Evolutionary conservation across 1,140 invertebrate genomes (phyloP).

Genomic region (Platyura marginata): DNA sequence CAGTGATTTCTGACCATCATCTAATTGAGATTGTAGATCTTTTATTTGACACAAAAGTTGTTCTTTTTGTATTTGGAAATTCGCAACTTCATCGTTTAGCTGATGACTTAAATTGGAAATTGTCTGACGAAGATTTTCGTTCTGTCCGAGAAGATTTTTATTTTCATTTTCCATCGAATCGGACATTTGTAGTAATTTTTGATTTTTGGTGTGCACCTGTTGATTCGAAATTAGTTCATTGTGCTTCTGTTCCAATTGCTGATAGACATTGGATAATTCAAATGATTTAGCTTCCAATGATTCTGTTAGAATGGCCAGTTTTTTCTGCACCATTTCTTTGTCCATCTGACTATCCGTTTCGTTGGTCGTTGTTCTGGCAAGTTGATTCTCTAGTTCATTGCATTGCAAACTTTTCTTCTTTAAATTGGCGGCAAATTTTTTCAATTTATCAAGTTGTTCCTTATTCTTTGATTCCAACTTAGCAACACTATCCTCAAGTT

Average conservation of each 20-base stretch:
- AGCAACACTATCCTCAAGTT: conserved; percentile 17
- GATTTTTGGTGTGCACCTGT: background rate
- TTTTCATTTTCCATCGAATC: background rate
- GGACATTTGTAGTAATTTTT: background rate
- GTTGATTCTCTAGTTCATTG: conserved; percentile 39
- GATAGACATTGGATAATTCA: background rate
- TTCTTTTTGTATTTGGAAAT: background rate
- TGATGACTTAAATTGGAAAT: conserved; percentile 4
- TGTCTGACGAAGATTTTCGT: background rate
- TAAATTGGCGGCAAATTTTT: conserved; percentile 51
- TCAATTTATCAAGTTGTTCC: conserved; percentile 44
- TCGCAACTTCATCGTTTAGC: conserved; percentile 2
- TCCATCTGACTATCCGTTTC: background rate
- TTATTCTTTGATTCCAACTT: conserved; percentile 26
- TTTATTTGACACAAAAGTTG: too few species aligned
- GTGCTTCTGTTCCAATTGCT: background rate
- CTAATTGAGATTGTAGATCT: background rate
- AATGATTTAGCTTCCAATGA: too few species aligned
- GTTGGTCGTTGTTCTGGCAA: conserved; percentile 11
- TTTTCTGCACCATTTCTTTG: background rate
- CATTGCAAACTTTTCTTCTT: conserved; percentile 47
- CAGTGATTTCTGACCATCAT: background rate
- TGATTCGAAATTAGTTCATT: background rate
- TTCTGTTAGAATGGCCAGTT: background rate
- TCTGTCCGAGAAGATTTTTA: background rate